A percentile compares a stretch with the other conserved stretches of the same genome.
phyloP scores from a whole-genome alignment of 2,888 invertebrate genomes.

The Macaria liturata region DNA sequence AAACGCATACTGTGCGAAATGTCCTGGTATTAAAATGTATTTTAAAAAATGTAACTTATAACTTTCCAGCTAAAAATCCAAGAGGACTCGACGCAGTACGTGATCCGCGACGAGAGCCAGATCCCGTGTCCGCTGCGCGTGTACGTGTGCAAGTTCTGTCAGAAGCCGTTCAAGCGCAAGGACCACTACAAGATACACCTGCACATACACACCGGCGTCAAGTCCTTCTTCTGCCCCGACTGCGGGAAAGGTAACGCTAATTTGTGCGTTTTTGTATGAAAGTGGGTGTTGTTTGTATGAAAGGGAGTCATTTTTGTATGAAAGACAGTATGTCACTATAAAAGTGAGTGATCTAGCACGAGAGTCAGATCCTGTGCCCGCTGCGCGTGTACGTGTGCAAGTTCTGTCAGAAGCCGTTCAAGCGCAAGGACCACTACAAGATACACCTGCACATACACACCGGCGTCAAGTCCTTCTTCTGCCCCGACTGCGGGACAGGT shows the following conservation, averaged over 20 bases:
- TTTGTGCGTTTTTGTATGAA: neutral
- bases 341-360: too few relatives aligned
- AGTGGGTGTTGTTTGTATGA: too few relatives aligned
- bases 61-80: slow-evolving; percentile 40
- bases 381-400: slow-evolving; percentile 73
- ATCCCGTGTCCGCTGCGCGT: slow-evolving; percentile 66
- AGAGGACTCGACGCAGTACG: slow-evolving; percentile 38
- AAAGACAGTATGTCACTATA: too few relatives aligned
- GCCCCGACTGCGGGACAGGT: slow-evolving; percentile 74
- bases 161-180: slow-evolving; percentile 72
- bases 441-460: slow-evolving; percentile 76
- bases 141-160: slow-evolving; percentile 74
- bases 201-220: slow-evolving; percentile 73
- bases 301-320: too few relatives aligned
- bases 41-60: too few relatives aligned
- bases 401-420: slow-evolving; percentile 71
- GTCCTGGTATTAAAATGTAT: too few relatives aligned
- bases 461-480: slow-evolving; percentile 73
- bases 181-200: slow-evolving; percentile 78
- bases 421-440: slow-evolving; percentile 76
- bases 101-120: slow-evolving; percentile 41
- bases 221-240: slow-evolving; percentile 70
- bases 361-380: slow-evolving; percentile 57
- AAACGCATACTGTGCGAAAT: too few relatives aligned
- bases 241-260: slow-evolving; percentile 66